Base-by-base conservation (phyloP, 1,140 invertebrate genomes). In the Parasteatoda tepidariorum region DNA sequence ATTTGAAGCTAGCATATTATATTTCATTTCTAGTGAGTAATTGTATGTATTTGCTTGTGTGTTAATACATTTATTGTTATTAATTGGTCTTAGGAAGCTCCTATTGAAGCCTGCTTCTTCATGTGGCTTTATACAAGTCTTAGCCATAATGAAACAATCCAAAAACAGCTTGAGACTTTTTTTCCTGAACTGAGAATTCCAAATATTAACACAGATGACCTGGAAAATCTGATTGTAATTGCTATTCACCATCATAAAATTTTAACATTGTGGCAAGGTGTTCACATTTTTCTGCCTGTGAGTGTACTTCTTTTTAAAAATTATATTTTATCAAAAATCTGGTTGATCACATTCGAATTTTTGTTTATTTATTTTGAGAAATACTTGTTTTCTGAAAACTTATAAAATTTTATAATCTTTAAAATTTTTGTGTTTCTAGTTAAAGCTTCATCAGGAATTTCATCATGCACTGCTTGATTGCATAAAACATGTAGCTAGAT, bases 201-300 rank as follows among this genome's bases (percentile, higher is more conserved):
- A 2, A 71, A 59, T 41, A 26, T 15, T 13, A 79, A 64, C 26
- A 59, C 62, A 9, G 68, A 83, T 26, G 81, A 83, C 26, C n/a
- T 83, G 6, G 70, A 83, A 34, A 75, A 74, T 28, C 41, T 83
- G 2, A 67, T 83, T 38, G n/a, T 67, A n/a, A 24, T 83, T 22
- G 61, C 70, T 13, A 26, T 83, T 13, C 38, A 55, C n/a, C 48
- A 74, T 15, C 13, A 28, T 11, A 83, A 83, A 24, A 74, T 83
- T 6, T 54, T 83, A 26, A 66, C 55, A 1, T 22, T 83, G 5
- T 74, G 62, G 61, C 28, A 74, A 59, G 81, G 70, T 61, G 59
- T 74, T 33, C 41, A 74, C 5, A 38, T 74, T 13, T 83, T 83
- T 57, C 24, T 83, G 13, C 61, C 81, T n/a, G 81, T 83, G 67